These are phyloP conservation scores for Centrocercus urophasianus DNA, from an alignment of 2,113 vertebrate species.

Conservation along the genomic window DNA sequence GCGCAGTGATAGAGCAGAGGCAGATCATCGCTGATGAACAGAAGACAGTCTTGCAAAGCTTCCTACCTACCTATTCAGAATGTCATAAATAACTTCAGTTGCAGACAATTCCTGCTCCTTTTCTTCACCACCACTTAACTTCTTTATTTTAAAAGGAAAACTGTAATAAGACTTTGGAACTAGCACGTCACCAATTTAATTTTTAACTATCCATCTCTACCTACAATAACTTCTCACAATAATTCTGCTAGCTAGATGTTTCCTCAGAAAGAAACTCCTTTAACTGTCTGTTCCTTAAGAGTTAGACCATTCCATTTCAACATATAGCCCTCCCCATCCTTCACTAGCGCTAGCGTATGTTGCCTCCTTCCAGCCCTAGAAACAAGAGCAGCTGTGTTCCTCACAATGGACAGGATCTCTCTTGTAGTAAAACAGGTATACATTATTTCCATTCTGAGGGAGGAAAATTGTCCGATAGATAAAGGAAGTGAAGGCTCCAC, in stretches of 20 bases:
- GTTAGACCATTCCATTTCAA: neutral
- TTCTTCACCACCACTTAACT: neutral
- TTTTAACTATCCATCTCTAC: neutral
- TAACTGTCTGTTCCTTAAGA: neutral
- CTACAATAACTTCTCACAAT: neutral
- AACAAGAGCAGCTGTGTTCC: neutral
- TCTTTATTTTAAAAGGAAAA: neutral
- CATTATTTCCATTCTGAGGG: neutral
- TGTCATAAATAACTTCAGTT: neutral
- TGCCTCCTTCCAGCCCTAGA: neutral
- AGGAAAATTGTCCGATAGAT: neutral
- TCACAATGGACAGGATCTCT: neutral
- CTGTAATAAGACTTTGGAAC: neutral
- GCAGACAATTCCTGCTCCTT: neutral
- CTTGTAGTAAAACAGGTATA: neutral
- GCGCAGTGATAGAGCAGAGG: neutral
- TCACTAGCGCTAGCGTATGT: neutral
- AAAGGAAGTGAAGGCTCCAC: neutral
- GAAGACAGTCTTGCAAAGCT: neutral
- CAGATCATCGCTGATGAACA: neutral
- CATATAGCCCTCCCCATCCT: neutral
- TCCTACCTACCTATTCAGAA: neutral
- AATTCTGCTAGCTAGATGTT: neutral
- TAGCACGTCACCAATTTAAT: neutral
- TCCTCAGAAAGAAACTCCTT: neutral